Evolutionary conservation across 2,888 invertebrate species (phyloP), one percentile per base, ranked within the genome.

Genomic region (Physocephala rufipes): DNA sequence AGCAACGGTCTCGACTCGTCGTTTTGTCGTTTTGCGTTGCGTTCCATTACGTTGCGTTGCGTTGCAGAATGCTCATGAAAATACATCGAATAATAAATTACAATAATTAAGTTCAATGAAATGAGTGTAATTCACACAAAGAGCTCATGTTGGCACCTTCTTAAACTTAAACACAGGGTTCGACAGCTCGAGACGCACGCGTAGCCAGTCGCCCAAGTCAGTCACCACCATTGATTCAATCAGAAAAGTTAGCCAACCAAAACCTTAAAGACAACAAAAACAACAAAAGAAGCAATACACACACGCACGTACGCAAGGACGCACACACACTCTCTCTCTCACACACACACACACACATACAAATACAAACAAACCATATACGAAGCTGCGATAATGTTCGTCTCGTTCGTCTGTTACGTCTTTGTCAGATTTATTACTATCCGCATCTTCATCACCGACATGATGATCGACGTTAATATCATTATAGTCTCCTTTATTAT

Each of bases 81-180:
- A 78, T 79, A 80, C 80, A 81, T 79, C 82, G 81, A 82, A 83
- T 82, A 82, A 83, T 84, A 84, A 85, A 84, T 84, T 84, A 84
- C 85, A 84, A 84, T 85, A 84, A 84, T 84, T 85, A 84, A 80
- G 82, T 79, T 78, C 81, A 82, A 81, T 84, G 79, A 80, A 82
- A 79, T 78, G 79, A 77, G 76, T 80, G 80, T 80, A 80, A 79
- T 79, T 80, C 79, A 79, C 79, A 80, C 78, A 77, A 76, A 67
- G 74, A 75, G 73, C 77, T 73, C 79, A 79, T 79, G 81, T 83
- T 82, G 81, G 82, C 83, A 82, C 83, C 83, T 82, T 82, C 81
- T 82, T 83, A 80, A 79, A 81, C 74, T 78, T 83, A 82, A 82
- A 82, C 80, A 82, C 78, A 80, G 82, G 84, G 80, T 82, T 79